Evolutionary conservation across 2,888 invertebrate genomes (phyloP).

Genomic region (Halictus quadricinctus): DNA sequence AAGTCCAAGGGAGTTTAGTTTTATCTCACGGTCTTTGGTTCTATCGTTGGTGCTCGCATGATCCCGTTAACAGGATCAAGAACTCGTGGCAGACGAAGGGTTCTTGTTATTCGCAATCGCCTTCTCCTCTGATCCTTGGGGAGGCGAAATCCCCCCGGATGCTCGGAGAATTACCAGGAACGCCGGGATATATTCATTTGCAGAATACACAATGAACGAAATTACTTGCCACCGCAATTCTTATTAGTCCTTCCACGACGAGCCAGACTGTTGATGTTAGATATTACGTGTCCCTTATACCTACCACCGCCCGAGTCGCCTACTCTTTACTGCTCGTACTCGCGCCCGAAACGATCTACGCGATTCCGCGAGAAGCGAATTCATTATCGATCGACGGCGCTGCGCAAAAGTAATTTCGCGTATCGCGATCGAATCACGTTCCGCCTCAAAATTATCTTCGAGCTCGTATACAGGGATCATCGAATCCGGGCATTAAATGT

Average conservation of each 20-base stretch:
- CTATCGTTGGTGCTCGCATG: conserved; percentile 68
- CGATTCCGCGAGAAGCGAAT: not conserved
- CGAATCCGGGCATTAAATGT: not conserved
- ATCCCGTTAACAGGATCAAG: conserved; percentile 81
- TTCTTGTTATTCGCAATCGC: conserved; percentile 77
- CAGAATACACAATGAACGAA: conserved; percentile 59
- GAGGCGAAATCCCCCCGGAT: conserved; percentile 67
- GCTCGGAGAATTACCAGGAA: conserved; percentile 65
- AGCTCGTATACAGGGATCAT: not conserved
- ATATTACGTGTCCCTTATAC: not conserved
- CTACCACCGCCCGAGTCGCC: not conserved
- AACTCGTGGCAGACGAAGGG: conserved; percentile 73
- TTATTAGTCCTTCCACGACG: conserved; percentile 6
- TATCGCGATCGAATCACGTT: not conserved
- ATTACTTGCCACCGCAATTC: conserved; percentile 45
- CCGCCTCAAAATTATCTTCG: not conserved
- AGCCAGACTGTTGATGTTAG: conserved; percentile 2
- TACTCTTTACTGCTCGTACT: not conserved
- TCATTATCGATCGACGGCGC: conserved; percentile 1
- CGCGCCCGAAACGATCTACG: not conserved
- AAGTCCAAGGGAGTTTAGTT: conserved; percentile 60
- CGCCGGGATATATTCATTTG: conserved; percentile 60
- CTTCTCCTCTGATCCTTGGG: conserved; percentile 75
- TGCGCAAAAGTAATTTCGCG: not conserved
- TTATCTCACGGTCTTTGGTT: conserved; percentile 64